Evolutionary conservation across 2,113 vertebrate genomes (phyloP).

Genomic region (Sebastes schlegelii): DNA sequence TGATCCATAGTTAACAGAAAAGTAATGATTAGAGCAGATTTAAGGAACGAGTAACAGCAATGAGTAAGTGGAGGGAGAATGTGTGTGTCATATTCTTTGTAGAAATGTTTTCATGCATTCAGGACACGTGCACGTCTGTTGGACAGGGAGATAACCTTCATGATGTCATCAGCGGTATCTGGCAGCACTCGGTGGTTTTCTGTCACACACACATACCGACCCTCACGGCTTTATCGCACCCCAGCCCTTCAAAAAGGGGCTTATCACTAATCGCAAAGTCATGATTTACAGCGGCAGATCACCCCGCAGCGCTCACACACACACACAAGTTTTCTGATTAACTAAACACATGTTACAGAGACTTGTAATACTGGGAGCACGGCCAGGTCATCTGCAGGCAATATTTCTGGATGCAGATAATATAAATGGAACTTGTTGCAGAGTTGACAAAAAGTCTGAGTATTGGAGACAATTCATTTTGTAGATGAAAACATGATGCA

Average conservation of each 20-base stretch:
- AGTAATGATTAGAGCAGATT: too few relatives aligned
- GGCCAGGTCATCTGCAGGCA: slow-evolving; percentile 65
- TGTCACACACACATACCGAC: slow-evolving; percentile 8
- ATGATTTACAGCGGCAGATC: slow-evolving; percentile 52
- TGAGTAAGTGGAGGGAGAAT: background rate
- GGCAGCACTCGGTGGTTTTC: slow-evolving; percentile 44
- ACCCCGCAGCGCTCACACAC: slow-evolving; percentile 16
- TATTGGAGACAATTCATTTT: slow-evolving; percentile 22
- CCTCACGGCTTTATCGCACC: slow-evolving; percentile 36
- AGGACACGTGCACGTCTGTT: slow-evolving; percentile 19
- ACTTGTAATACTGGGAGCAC: slow-evolving; percentile 27
- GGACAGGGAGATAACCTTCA: slow-evolving; percentile 34
- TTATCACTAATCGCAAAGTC: slow-evolving; percentile 56
- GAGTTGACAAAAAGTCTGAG: slow-evolving; percentile 21
- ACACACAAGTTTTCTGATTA: slow-evolving; percentile 27
- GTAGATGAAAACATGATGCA: background rate
- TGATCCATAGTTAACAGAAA: background rate
- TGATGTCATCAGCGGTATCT: slow-evolving; percentile 48
- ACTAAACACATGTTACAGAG: slow-evolving; percentile 53
- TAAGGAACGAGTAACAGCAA: background rate
- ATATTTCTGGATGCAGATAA: slow-evolving; percentile 44
- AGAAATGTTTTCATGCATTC: slow-evolving; percentile 15
- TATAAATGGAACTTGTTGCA: slow-evolving; percentile 33
- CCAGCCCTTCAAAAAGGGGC: slow-evolving; percentile 31
- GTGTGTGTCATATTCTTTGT: slow-evolving; percentile 4